Base-by-base conservation (phyloP, 1,140 invertebrate species). In the Condylostylus longicornis region DNA sequence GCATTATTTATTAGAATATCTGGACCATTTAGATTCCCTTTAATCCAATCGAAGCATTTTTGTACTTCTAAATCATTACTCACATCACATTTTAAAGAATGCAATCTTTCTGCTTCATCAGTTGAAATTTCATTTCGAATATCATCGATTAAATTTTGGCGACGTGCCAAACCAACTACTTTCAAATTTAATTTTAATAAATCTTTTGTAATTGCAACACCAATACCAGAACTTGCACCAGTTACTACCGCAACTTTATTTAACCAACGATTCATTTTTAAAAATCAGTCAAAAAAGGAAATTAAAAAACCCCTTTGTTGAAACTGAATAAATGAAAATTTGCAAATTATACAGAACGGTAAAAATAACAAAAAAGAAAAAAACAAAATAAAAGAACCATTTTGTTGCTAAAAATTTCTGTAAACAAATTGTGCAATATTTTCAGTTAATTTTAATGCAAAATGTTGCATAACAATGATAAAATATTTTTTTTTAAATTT, bases 1-100 rank as follows among this genome's bases (percentile, higher is more conserved):
- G 82, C 81, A 54, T 80, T 82, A 48, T 85, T 86, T 21, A 86
- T 62, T 18, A 82, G 62, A 6, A 85, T 62, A 51, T 82, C 74
- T 2, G 79, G 57, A n/a, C 75, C 72, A 1, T 75, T 77, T 18
- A 77, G 58, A 3, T 68, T 65, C 2, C 65, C 52, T 29, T 73
- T 66, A 18, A 74, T 66, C 69, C 70, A 74, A 36, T 67, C 49
- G 47, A 86, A 85, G 27, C 77, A 69, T 10, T 52, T 54, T 8
- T 69, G 46, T 25, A 86, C 70, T 2, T 81, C 72, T 14, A 70
- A 61, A 45, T 75, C 68, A 14, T 74, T 69, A 0, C 63, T 64
- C 0, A 86, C 47, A 52, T 86, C 82, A 48, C 74, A 77, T 38
- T 67, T 53, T 18, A 70, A 44, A 2, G 70, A 49, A 42, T 67